phyloP scores from a whole-genome alignment of 2,888 invertebrate species.

The Chrysolina haemoptera region DNA sequence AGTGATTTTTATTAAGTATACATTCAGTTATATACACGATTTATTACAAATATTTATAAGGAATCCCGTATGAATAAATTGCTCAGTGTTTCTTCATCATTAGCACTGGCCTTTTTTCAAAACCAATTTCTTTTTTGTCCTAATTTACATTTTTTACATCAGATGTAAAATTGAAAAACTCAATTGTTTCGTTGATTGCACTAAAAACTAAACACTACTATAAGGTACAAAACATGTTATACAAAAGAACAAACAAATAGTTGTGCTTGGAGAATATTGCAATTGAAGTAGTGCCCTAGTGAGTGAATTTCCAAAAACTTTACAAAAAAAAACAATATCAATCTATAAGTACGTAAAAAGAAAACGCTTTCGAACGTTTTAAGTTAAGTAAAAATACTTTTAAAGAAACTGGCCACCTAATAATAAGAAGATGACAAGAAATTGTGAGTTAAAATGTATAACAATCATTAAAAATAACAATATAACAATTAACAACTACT shows the following conservation, averaged over 20 bases:
- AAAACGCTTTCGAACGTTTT: conserved; percentile 27
- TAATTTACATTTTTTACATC: conserved; percentile 51
- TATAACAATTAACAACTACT: conserved; percentile 64
- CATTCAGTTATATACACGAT: conserved; percentile 64
- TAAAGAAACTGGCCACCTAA: conserved; percentile 58
- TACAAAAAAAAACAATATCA: conserved; percentile 33
- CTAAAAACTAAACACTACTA: conserved; percentile 55
- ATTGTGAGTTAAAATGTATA: conserved; percentile 50
- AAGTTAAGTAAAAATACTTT: conserved; percentile 56
- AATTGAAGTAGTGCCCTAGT: conserved; percentile 9
- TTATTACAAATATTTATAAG: conserved; percentile 63
- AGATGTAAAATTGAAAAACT: conserved; percentile 52
- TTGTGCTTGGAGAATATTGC: conserved; percentile 25
- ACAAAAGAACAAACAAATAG: conserved; percentile 37
- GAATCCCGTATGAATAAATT: conserved; percentile 56
- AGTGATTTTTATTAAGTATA: conserved; percentile 64
- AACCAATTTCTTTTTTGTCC: conserved; percentile 48
- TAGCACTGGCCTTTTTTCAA: conserved; percentile 60
- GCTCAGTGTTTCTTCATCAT: conserved; percentile 50
- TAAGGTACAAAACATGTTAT: conserved; percentile 50
- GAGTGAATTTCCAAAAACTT: conserved; percentile 20
- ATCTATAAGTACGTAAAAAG: conserved; percentile 52
- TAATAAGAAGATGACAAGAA: conserved; percentile 47
- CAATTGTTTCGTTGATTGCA: conserved; percentile 57
- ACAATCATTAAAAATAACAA: conserved; percentile 58